A percentile compares a stretch with the other conserved stretches of the same genome.
Conservation (phyloP, 2,113 vertebrate genomes). For the Struthidea cinerea region DNA sequence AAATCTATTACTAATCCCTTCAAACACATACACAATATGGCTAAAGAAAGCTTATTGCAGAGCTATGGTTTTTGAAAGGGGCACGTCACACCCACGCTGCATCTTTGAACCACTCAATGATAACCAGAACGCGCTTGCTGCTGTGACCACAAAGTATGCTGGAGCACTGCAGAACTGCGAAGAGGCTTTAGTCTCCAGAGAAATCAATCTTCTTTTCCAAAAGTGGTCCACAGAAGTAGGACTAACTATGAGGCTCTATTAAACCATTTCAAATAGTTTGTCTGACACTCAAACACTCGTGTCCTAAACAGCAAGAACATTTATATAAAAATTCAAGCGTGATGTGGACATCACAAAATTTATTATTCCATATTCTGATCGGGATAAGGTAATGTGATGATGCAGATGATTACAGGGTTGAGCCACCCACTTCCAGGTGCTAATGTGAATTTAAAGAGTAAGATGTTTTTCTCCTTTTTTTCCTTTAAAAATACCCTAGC, state of each 20-base stretch:
- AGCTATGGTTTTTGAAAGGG: background rate
- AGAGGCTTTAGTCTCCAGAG: background rate
- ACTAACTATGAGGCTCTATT: background rate
- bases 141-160: background rate
- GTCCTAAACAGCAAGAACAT: background rate
- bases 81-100: background rate
- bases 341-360: background rate
- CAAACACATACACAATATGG: background rate
- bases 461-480: background rate
- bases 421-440: background rate
- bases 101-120: background rate
- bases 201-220: background rate
- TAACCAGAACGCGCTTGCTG: background rate
- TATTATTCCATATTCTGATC: background rate
- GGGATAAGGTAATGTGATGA: background rate
- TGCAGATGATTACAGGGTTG: background rate
- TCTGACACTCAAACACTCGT: background rate
- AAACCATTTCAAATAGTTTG: background rate
- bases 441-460: background rate
- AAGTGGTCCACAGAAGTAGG: background rate
- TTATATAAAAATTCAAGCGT: background rate
- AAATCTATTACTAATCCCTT: conserved; percentile 4
- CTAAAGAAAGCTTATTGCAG: background rate
- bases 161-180: background rate
- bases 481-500: background rate